Base-by-base conservation (phyloP, 1,140 invertebrate genomes). In the Gerris buenoi region DNA sequence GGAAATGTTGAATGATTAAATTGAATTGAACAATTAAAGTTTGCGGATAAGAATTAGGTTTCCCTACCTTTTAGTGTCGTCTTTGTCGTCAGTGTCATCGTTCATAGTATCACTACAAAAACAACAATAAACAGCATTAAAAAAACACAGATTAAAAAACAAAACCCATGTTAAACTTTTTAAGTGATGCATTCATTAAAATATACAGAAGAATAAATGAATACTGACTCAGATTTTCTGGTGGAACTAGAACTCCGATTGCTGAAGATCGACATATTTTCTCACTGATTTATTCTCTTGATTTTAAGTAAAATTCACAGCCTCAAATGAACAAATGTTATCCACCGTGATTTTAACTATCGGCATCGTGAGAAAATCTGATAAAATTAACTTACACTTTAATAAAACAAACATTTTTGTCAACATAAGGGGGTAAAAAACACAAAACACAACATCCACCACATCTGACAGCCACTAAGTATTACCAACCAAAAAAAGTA, bases 51-150 rank as follows among this genome's bases (percentile, higher is more conserved):
- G 5, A 46, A 25, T 27, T 62, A 28, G 5, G 10, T 0, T 58
- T 62, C 68, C 72, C 77, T 77, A 86, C 85, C 85, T 79, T 80
- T 86, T 86, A 58, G 82, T 82, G 73, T 86, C 82, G 75, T 84
- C 85, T 73, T 85, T 85, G 70, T 86, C 84, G 72, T 86, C 85
- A 68, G 79, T 82, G 68, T 85, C 84, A 74, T 86, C 83, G 70
- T 86, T 84, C 80, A 85, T 84, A 28, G 76, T 79, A 70, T 80
- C 77, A 71, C 79, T 81, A 63, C 29, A 61, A 18, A 63, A 59
- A 46, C 22, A 63, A 56, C 46, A 26, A 2, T 13, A 63, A 63
- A 5, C 13, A 67, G 15, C 18, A 46, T 10, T 22, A 18, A 18
- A 27, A 58, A 3, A 25, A 65, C n/a, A 14, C 3, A 13, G 10